Conservation (phyloP, 1,140 invertebrate genomes). For the Hirudo medicinalis region DNA sequence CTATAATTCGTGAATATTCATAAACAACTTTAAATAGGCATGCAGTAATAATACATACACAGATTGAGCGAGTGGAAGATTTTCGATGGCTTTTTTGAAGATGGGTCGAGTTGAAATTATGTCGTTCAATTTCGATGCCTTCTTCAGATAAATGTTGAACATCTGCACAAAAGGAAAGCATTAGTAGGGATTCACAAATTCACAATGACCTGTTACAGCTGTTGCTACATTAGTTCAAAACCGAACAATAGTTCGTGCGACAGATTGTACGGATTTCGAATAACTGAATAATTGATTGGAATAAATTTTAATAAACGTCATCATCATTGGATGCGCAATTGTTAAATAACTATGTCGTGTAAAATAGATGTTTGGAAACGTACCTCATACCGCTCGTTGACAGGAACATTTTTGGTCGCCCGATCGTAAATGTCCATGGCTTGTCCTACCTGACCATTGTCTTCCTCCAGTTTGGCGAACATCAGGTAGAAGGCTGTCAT, state of each 20-base stretch:
- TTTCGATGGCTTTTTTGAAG: slow-evolving; percentile 95
- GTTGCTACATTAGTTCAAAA: too few species aligned
- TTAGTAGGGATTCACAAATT: too few species aligned
- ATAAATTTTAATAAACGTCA: too few species aligned
- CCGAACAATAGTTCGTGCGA: too few species aligned
- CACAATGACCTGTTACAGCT: too few species aligned
- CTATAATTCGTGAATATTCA: too few species aligned
- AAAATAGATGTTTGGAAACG: too few species aligned
- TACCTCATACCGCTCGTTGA: slow-evolving; percentile 81
- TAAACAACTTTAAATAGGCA: too few species aligned
- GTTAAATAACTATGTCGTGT: too few species aligned
- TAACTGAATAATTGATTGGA: too few species aligned
- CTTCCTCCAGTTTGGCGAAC: slow-evolving; percentile 95
- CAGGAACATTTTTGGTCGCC: slow-evolving; percentile 74
- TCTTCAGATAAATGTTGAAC: slow-evolving; percentile 97
- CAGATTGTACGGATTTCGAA: too few species aligned
- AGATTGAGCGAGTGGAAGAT: slow-evolving; percentile 72
- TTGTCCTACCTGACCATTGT: slow-evolving; percentile 87
- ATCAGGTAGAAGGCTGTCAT: slow-evolving; percentile 69
- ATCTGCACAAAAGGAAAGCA: slow-evolving; percentile 46
- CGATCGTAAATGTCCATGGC: slow-evolving; percentile 96
- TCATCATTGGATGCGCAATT: too few species aligned
- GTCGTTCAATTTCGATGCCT: slow-evolving; percentile 92
- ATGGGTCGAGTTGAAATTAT: slow-evolving; percentile 89
- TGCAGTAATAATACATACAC: slow-evolving; percentile 29